Base-by-base conservation (phyloP, 2,113 vertebrate genomes). In the Channa argus region DNA sequence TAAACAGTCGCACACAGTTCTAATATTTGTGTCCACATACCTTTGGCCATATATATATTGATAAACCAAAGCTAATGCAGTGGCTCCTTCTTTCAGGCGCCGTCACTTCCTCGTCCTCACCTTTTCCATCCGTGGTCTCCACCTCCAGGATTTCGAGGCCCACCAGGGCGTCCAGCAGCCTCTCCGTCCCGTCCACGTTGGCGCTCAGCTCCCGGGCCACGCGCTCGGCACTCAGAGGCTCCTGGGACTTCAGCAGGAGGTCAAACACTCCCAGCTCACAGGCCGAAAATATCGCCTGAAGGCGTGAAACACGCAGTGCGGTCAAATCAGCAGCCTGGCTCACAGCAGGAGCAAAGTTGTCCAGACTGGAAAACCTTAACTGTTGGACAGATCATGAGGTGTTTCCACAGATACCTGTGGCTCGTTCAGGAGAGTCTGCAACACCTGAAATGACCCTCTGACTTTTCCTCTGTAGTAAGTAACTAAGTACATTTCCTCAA, bases 221-320 rank as follows among this genome's bases (percentile, higher is more conserved):
- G 0, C 77, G 79, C 7, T 33, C 79, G 5, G 91, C 88, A 5
- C 86, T 92, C 46, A 94, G 58, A 2, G 92, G 66, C 62, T 89
- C 91, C 75, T 77, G 85, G 56, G 91, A 86, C 39, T 38, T 81
- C 58, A 92, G 67, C 74, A 95, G 80, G 36, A 94, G 88, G 84
- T 95, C 94, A 6, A 94, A 95, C 63, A 95, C 84, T 0, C 94
- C 94, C 5, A 93, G 80, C 77, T 95, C 94, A 82, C 94, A 93
- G 61, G 93, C 94, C 0, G 93, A 87, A 41, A 95, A 95, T 6
- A 95, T 95, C 60, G 89, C 90, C 94, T 95, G 79, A 0, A 54
- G 0, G 0, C n/a, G 41, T 0, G 6, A 24, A 3, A 46, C 10
- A 44, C 2, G 15, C n/a, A 14, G 49, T 15, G 6, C 2, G 4